phyloP scores from a whole-genome alignment of 2,888 invertebrate species.

The Diploptera punctata region DNA sequence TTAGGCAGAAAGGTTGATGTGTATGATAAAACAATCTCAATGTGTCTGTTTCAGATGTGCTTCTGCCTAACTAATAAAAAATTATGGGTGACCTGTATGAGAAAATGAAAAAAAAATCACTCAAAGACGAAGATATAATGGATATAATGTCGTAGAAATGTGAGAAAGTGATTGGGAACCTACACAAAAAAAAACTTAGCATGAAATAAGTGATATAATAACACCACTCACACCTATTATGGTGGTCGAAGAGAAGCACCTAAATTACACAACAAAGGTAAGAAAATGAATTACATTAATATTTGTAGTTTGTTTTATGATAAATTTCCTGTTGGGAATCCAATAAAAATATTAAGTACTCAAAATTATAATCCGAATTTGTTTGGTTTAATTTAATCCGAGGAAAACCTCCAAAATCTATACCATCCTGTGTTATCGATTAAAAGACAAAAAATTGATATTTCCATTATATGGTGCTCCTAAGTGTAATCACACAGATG shows the following conservation, averaged over 20 bases:
- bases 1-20: too few species aligned
- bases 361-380: not conserved
- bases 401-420: not conserved
- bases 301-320: constrained; percentile 2
- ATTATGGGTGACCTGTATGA: too few species aligned
- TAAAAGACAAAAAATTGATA: not conserved
- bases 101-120: too few species aligned
- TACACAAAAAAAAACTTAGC: not conserved
- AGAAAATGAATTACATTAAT: not conserved
- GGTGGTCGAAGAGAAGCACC: not conserved
- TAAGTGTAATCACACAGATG: not conserved
- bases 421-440: not conserved
- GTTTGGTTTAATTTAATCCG: not conserved
- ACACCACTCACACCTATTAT: not conserved
- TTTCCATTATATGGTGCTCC: not conserved
- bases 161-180: too few species aligned
- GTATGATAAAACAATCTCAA: too few species aligned
- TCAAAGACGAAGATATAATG: too few species aligned
- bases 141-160: too few species aligned
- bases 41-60: too few species aligned
- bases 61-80: too few species aligned
- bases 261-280: constrained; percentile 4
- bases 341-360: not conserved
- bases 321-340: not conserved
- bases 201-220: not conserved